Evolutionary conservation across 2,113 vertebrate species (phyloP).

Genomic region (Bombycilla garrulus): DNA sequence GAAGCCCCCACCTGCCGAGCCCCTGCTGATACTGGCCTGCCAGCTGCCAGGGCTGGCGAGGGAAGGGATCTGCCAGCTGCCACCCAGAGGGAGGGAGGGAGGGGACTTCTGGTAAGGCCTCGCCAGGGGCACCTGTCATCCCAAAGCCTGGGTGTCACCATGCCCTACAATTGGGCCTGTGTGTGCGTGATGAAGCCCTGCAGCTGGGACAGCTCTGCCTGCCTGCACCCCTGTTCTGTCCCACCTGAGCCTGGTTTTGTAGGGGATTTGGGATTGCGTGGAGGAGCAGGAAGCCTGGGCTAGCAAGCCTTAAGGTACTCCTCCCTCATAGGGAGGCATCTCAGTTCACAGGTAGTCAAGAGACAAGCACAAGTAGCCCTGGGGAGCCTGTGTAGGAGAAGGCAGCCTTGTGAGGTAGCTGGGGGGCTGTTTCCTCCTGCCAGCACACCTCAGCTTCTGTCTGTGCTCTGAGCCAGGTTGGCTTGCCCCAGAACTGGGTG

Average conservation of each 20-base stretch:
- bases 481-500: not conserved
- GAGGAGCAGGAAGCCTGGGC: not conserved
- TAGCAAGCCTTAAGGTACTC: not conserved
- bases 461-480: fast-evolving
- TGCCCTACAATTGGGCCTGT: not conserved
- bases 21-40: not conserved
- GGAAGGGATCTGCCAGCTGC: conserved; percentile 34
- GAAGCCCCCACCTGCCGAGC: not conserved
- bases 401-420: not conserved
- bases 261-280: not conserved
- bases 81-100: not conserved
- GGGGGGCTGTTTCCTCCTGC: not conserved
- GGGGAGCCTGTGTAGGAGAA: not conserved
- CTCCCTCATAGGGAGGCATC: not conserved
- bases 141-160: not conserved
- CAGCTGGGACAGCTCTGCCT: not conserved
- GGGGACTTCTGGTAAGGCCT: not conserved
- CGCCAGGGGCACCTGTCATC: not conserved
- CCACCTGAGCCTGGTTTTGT: not conserved
- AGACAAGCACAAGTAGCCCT: not conserved
- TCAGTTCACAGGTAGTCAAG: not conserved
- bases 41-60: fast-evolving
- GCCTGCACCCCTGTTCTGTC: not conserved
- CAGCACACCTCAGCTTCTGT: not conserved
- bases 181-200: fast-evolving